These are phyloP conservation scores for Labeo rohita DNA, from an alignment of 2,113 vertebrate genomes.

Conservation along the genomic window DNA sequence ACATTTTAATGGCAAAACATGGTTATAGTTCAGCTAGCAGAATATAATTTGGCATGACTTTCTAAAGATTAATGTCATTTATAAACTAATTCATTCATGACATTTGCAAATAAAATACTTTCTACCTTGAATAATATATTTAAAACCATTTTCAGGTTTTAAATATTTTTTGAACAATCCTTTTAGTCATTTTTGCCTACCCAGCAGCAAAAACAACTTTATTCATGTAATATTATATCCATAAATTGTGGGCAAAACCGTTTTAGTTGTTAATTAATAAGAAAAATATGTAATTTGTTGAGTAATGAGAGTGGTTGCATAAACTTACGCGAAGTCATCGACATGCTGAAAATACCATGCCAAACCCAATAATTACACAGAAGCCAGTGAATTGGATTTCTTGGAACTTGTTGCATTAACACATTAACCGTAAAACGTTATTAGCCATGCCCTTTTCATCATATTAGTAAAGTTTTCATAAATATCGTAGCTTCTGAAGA, in stretches of 20 bases:
- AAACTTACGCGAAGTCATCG: not conserved
- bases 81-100: not conserved
- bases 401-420: not conserved
- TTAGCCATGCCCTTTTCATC: not conserved
- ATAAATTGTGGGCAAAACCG: not conserved
- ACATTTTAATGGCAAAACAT: not conserved
- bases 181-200: not conserved
- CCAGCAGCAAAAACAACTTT: not conserved
- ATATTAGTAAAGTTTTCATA: not conserved
- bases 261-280: not conserved
- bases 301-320: not conserved
- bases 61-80: not conserved
- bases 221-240: not conserved
- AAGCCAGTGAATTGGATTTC: not conserved
- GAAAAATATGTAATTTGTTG: not conserved
- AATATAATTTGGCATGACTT: not conserved
- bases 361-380: not conserved
- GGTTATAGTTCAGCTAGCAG: not conserved
- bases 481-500: not conserved
- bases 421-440: not conserved
- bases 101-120: not conserved
- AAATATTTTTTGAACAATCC: not conserved
- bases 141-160: no score
- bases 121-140: no score
- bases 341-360: not conserved